phyloP scores from a whole-genome alignment of 2,888 invertebrate genomes.

The Trichacis sp. region DNA sequence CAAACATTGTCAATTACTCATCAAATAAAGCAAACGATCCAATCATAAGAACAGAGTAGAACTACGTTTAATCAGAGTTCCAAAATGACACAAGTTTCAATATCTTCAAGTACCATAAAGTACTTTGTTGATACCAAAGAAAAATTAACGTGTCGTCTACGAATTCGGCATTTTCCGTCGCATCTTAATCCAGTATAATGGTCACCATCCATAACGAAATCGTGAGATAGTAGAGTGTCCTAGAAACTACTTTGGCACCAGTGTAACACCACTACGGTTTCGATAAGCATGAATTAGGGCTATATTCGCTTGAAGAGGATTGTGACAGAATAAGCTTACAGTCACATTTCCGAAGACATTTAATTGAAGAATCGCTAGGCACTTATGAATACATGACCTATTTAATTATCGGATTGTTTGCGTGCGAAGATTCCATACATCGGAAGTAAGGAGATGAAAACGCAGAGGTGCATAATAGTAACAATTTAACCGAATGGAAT shows the following conservation, averaged over 20 bases:
- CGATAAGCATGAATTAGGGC: slow-evolving; percentile 60
- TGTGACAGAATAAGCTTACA: slow-evolving; percentile 51
- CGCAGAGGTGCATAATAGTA: too few species aligned
- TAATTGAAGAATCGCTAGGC: slow-evolving; percentile 27
- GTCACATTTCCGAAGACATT: slow-evolving; percentile 17
- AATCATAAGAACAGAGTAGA: too few species aligned
- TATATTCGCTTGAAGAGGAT: slow-evolving; percentile 49
- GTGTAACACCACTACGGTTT: slow-evolving; percentile 59
- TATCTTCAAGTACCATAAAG: too few species aligned
- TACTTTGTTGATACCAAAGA: too few species aligned
- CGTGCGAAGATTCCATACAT: too few species aligned
- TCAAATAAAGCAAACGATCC: too few species aligned
- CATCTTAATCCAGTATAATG: not conserved
- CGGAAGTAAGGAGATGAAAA: too few species aligned
- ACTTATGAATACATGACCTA: slow-evolving; percentile 30
- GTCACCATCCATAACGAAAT: slow-evolving; percentile 35
- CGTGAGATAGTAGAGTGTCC: slow-evolving; percentile 47
- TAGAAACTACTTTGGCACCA: slow-evolving; percentile 53
- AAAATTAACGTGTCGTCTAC: too few species aligned
- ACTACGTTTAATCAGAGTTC: too few species aligned
- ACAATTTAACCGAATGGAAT: not conserved
- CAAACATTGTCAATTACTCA: too few species aligned
- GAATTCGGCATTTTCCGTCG: not conserved
- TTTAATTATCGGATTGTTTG: slow-evolving; percentile 25
- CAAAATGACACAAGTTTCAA: too few species aligned